phyloP scores from a whole-genome alignment of 92 coral and sea anemone species.

The Muricea muricata region DNA sequence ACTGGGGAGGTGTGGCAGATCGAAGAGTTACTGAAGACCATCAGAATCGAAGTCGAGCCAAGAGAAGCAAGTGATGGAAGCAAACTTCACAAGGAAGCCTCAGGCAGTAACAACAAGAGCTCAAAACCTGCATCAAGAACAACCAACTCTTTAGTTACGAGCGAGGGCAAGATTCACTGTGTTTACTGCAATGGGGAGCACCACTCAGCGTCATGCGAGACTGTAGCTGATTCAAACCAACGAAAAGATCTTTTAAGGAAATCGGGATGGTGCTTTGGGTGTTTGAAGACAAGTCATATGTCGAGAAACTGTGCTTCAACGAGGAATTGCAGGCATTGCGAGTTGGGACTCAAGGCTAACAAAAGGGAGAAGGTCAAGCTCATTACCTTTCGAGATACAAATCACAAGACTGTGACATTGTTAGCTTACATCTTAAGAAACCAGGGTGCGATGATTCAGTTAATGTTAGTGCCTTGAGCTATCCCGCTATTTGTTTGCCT shows the following conservation, averaged over 20 bases:
- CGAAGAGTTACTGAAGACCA: neutral
- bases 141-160: neutral
- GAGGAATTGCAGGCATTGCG: constrained; percentile 34
- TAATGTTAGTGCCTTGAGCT: constrained; percentile 50
- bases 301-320: constrained; percentile 26
- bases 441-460: constrained; percentile 24
- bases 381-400: constrained; percentile 65
- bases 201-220: constrained; percentile 53
- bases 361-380: constrained; percentile 65
- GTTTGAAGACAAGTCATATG: constrained; percentile 23
- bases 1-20: constrained; percentile 24
- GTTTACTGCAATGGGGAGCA: constrained; percentile 27
- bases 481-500: constrained; percentile 70
- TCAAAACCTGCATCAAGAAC: neutral
- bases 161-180: neutral
- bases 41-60: neutral
- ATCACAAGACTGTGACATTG: constrained; percentile 62
- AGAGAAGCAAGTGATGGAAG: constrained; percentile 18
- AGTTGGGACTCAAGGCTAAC: constrained; percentile 50
- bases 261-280: constrained; percentile 28
- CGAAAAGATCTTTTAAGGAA: constrained; percentile 35
- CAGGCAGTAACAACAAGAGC: neutral
- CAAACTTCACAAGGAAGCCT: neutral
- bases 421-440: constrained; percentile 20
- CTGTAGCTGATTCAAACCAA: neutral